Evolutionary conservation across 2,888 invertebrate genomes (phyloP).

Genomic region (Andrena praecox): DNA sequence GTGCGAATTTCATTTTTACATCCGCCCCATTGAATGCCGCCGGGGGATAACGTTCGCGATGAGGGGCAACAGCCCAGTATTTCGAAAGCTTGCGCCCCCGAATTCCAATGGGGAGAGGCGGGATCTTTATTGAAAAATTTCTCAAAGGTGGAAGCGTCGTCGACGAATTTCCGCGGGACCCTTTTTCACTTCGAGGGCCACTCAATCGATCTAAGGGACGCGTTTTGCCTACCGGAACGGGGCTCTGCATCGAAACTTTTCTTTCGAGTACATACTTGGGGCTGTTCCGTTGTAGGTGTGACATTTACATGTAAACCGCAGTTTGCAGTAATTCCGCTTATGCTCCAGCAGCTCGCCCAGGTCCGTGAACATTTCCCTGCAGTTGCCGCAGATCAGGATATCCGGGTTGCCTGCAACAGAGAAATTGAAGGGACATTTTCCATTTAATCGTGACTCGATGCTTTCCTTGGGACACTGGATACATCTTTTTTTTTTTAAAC

Average conservation of each 20-base stretch:
- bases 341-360: conserved; percentile 90
- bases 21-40: conserved; percentile 9
- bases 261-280: conserved; percentile 84
- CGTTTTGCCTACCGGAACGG: conserved; percentile 58
- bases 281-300: conserved; percentile 87
- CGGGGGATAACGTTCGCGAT: conserved; percentile 14
- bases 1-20: conserved; percentile 55
- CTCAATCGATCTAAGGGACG: conserved; percentile 50
- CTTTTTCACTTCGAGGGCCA: conserved; percentile 45
- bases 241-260: conserved; percentile 51
- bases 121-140: conserved; percentile 56
- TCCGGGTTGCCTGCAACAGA: conserved; percentile 89
- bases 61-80: conserved; percentile 19
- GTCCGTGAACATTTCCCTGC: conserved; percentile 90
- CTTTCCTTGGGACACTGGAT: background rate
- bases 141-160: conserved; percentile 24
- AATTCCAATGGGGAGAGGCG: conserved; percentile 32
- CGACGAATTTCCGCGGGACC: conserved; percentile 18
- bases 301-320: conserved; percentile 90
- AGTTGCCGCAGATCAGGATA: conserved; percentile 91
- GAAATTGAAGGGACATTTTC: conserved; percentile 57
- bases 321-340: conserved; percentile 90
- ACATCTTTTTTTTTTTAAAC: background rate
- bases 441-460: conserved; percentile 1
- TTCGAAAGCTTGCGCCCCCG: conserved; percentile 39